phyloP scores from a whole-genome alignment of 2,888 invertebrate genomes.

The Phanerotoma sp. region DNA sequence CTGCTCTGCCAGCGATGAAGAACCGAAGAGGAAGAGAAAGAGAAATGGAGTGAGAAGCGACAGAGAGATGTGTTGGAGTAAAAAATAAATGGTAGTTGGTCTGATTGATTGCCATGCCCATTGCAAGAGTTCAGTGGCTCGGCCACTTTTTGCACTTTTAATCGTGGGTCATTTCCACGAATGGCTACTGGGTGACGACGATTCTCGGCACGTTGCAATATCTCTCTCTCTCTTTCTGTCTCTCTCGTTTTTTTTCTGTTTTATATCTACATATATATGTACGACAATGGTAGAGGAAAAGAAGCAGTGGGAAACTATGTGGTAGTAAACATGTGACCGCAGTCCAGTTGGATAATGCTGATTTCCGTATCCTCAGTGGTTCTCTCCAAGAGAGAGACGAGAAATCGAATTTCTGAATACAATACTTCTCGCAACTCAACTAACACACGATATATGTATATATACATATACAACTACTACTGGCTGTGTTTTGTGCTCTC shows the following conservation, averaged over 20 bases:
- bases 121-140: conserved; percentile 15
- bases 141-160: conserved; percentile 32
- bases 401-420: conserved; percentile 29
- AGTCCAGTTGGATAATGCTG: conserved; percentile 29
- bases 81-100: conserved; percentile 39
- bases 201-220: too few relatives aligned
- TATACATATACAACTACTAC: too few relatives aligned
- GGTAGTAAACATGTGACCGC: conserved; percentile 14
- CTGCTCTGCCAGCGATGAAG: conserved; percentile 1
- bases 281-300: too few relatives aligned
- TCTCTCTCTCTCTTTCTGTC: too few relatives aligned
- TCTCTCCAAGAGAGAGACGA: conserved; percentile 6
- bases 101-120: conserved; percentile 39
- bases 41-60: neutral
- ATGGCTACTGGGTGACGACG: conserved; percentile 6
- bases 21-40: neutral
- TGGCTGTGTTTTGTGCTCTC: too few relatives aligned
- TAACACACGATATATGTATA: too few relatives aligned
- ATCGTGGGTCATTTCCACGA: conserved; percentile 41
- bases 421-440: conserved; percentile 13
- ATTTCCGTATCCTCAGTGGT: conserved; percentile 27
- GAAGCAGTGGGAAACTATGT: neutral
- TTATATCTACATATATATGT: neutral
- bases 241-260: neutral
- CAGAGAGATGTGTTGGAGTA: conserved; percentile 25